A percentile compares a stretch with the other conserved stretches of the same genome.
phyloP scores from a whole-genome alignment of 2,113 vertebrate genomes.

The Clarias macrocephalus region DNA sequence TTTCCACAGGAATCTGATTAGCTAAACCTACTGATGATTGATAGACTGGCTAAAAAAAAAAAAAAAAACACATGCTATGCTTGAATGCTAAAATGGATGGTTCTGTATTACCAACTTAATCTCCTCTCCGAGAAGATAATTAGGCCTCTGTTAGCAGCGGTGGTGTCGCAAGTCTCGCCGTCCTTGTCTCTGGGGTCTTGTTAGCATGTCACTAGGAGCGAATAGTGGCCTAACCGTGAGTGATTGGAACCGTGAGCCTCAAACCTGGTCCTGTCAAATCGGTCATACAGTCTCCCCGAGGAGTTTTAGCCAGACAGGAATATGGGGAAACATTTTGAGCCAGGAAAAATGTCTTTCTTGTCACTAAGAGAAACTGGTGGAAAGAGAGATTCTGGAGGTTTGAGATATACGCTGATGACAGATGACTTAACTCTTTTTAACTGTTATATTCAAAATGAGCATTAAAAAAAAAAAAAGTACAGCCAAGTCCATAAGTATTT shows the following conservation, averaged over 20 bases:
- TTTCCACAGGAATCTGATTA: conserved; percentile 40
- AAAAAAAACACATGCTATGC: not conserved
- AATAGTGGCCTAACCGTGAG: conserved; percentile 61
- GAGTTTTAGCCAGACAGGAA: conserved; percentile 33
- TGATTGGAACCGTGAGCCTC: conserved; percentile 44
- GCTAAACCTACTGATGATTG: conserved; percentile 48
- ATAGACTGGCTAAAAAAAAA: conserved; percentile 48
- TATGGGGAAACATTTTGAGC: conserved; percentile 5
- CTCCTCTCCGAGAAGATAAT: conserved; percentile 72
- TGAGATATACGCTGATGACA: not conserved
- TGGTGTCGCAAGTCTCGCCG: conserved; percentile 34
- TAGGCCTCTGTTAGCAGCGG: conserved; percentile 69
- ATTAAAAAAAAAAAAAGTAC: not conserved
- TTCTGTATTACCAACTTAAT: conserved; percentile 71
- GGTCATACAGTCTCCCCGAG: conserved; percentile 44
- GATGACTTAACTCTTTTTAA: not conserved
- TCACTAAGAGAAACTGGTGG: conserved; percentile 5
- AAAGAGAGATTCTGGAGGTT: conserved; percentile 29
- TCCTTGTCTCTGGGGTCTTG: conserved; percentile 69
- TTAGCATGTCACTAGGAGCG: conserved; percentile 63
- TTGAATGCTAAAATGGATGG: conserved; percentile 42
- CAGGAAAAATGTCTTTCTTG: conserved; percentile 19
- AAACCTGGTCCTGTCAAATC: conserved; percentile 48
- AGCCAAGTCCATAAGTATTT: no score
- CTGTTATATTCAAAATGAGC: not conserved